Evolutionary conservation across 2,888 invertebrate genomes (phyloP).

Genomic region (Corythucha ciliata): DNA sequence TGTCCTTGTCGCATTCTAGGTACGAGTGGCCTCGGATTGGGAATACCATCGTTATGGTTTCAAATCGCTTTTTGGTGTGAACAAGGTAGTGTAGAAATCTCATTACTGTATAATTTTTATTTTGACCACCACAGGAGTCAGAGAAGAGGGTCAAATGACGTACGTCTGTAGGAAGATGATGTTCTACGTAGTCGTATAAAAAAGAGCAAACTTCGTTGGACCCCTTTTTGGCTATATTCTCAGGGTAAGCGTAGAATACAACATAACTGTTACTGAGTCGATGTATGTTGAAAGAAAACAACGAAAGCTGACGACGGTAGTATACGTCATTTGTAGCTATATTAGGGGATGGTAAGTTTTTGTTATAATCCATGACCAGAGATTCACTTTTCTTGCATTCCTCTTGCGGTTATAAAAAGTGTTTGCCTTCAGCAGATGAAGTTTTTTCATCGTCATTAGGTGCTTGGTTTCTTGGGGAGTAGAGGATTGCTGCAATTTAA

Average conservation of each 20-base stretch:
- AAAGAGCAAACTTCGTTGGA: conserved; percentile 24
- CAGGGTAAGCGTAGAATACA: conserved; percentile 23
- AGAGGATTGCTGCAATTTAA: conserved; percentile 6
- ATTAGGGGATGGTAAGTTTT: conserved; percentile 26
- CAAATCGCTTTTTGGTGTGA: conserved; percentile 11
- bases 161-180: conserved; percentile 10
- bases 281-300: conserved; percentile 25
- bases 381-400: background rate
- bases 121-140: conserved; percentile 19
- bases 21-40: conserved; percentile 28
- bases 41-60: conserved; percentile 18
- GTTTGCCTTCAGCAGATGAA: conserved; percentile 12
- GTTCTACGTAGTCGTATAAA: conserved; percentile 19
- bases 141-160: conserved; percentile 3
- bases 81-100: conserved; percentile 23
- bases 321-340: conserved; percentile 28
- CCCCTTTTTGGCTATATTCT: conserved; percentile 25
- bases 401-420: conserved; percentile 14
- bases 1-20: conserved; percentile 26
- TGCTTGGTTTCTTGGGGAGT: background rate
- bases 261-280: conserved; percentile 6
- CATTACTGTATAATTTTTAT: conserved; percentile 25
- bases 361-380: conserved; percentile 26
- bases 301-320: conserved; percentile 21
- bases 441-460: background rate